A percentile compares a stretch with the other conserved stretches of the same genome.
These are phyloP conservation scores for Cotesia chilonis DNA, from an alignment of 1,140 invertebrate species.

Conservation along the genomic window DNA sequence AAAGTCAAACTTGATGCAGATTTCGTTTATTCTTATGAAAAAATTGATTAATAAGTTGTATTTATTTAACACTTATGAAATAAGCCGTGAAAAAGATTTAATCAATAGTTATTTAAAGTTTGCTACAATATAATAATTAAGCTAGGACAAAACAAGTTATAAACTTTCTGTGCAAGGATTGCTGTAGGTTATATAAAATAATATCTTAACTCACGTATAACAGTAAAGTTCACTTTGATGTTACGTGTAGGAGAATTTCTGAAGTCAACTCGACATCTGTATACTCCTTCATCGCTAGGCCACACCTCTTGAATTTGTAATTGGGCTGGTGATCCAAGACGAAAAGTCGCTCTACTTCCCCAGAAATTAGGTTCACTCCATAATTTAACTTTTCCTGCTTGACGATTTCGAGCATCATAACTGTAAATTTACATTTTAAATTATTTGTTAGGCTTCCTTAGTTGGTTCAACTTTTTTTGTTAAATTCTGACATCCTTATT, in stretches of 20 bases:
- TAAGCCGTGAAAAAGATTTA: too few relatives aligned
- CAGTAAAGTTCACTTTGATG: slow-evolving; percentile 84
- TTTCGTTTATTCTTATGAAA: too few relatives aligned
- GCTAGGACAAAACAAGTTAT: neutral
- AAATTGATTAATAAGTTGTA: too few relatives aligned
- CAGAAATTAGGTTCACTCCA: slow-evolving; percentile 85
- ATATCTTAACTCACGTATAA: slow-evolving; percentile 77
- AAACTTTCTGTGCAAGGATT: neutral
- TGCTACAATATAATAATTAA: too few relatives aligned
- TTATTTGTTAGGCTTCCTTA: neutral
- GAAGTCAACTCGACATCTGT: slow-evolving; percentile 88
- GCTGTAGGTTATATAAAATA: neutral
- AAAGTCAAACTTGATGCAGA: too few relatives aligned
- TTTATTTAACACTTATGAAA: too few relatives aligned
- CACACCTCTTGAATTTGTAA: slow-evolving; percentile 78
- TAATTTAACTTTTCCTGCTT: slow-evolving; percentile 75
- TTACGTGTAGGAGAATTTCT: slow-evolving; percentile 86
- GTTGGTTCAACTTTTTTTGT: neutral
- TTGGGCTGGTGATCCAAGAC: slow-evolving; percentile 74
- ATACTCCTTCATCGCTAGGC: slow-evolving; percentile 80
- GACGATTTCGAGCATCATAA: slow-evolving; percentile 82
- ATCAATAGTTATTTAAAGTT: too few relatives aligned
- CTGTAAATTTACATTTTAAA: slow-evolving; percentile 63
- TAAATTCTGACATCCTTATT: too few relatives aligned
- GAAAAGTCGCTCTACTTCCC: slow-evolving; percentile 79